These are phyloP conservation scores for Sebastes vulpes DNA, from an alignment of 2,797 vertebrate genomes.

Conservation along the genomic window DNA sequence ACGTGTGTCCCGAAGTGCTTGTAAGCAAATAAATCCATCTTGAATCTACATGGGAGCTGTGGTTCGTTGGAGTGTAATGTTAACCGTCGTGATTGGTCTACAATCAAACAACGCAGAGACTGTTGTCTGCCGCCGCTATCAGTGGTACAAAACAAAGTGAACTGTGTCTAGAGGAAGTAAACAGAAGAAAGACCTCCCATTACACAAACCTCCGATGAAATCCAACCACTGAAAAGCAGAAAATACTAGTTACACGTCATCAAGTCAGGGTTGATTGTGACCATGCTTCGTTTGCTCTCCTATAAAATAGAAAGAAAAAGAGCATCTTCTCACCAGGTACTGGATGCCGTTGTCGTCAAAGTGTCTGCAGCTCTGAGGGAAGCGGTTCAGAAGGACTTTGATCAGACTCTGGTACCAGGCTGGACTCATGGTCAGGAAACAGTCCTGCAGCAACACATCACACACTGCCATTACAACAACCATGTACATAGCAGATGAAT, in stretches of 20 bases:
- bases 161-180: too few relatives aligned
- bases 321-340: conserved; percentile 90
- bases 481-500: not conserved
- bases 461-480: not conserved
- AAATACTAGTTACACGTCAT: not conserved
- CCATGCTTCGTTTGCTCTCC: not conserved
- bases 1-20: too few relatives aligned
- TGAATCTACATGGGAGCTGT: too few relatives aligned
- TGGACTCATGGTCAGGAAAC: conserved; percentile 97
- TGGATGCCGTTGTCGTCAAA: conserved; percentile 94
- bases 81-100: too few relatives aligned
- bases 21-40: too few relatives aligned
- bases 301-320: not conserved
- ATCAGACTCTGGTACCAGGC: conserved; percentile 98
- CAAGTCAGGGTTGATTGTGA: not conserved
- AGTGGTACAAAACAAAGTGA: too few relatives aligned
- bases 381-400: conserved; percentile 94
- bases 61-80: too few relatives aligned
- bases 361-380: conserved; percentile 97
- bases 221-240: not conserved
- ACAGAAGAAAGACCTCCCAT: too few relatives aligned
- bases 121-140: too few relatives aligned
- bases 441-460: conserved; percentile 86
- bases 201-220: not conserved
- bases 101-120: too few relatives aligned